Percentiles rank a stretch among this genome's conserved stretches.
Evolutionary conservation across 64 coral and sea anemone genomes (phyloP).

Genomic region (Porites lutea): DNA sequence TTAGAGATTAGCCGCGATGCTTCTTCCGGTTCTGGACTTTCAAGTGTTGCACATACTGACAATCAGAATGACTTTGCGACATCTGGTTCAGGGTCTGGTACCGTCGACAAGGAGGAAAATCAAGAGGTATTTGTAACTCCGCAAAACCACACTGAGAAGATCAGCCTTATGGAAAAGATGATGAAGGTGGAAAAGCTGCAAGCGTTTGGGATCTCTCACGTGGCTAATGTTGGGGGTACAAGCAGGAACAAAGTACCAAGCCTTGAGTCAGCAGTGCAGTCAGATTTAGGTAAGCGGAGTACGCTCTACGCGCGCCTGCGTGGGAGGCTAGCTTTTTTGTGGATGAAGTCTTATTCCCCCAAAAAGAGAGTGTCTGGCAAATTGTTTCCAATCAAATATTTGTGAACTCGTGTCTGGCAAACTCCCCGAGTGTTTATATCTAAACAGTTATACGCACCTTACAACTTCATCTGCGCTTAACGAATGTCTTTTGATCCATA

Average conservation of each 20-base stretch:
- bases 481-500: too few species aligned
- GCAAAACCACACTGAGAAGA: background rate
- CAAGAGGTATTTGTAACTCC: background rate
- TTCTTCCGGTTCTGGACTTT: background rate
- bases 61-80: background rate
- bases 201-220: conserved; percentile 67
- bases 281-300: conserved; percentile 57
- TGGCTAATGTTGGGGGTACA: background rate
- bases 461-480: too few species aligned
- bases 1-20: background rate
- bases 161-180: conserved; percentile 67
- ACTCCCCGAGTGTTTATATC: too few species aligned
- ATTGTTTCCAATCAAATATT: too few species aligned
- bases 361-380: too few species aligned
- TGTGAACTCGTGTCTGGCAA: too few species aligned
- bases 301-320: background rate
- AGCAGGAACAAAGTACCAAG: conserved; percentile 35
- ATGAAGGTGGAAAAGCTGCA: conserved; percentile 49
- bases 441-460: too few species aligned
- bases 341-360: too few species aligned
- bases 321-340: too few species aligned
- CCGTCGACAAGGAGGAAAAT: background rate
- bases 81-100: conserved; percentile 43
- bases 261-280: conserved; percentile 35
- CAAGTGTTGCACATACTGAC: background rate